Conservation (phyloP, 2,888 invertebrate species). For the Ceratothoa steindachneri region DNA sequence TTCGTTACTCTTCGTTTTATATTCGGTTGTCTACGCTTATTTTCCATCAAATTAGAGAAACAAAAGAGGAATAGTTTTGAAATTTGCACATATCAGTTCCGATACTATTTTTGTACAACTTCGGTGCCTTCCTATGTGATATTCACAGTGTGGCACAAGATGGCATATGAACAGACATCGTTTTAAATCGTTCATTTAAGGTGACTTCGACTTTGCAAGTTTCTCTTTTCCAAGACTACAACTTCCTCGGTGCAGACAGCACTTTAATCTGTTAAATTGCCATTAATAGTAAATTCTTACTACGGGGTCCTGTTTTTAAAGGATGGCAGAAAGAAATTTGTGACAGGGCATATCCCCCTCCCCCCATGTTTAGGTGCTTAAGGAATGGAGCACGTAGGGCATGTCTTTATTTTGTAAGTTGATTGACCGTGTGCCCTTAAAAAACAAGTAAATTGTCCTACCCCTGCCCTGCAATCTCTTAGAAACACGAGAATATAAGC, state of each 20-base stretch:
- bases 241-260: conserved; percentile 22
- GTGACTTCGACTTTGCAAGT: not conserved
- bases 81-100: conserved; percentile 47
- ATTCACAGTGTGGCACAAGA: conserved; percentile 47
- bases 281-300: not conserved
- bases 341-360: too few species aligned
- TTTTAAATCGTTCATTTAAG: not conserved
- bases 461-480: conserved; percentile 14
- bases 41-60: not conserved
- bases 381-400: not conserved
- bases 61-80: not conserved
- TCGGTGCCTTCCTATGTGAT: conserved; percentile 48
- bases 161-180: conserved; percentile 19
- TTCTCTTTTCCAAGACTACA: conserved; percentile 7
- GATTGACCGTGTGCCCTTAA: conserved; percentile 10
- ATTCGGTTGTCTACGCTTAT: too few species aligned
- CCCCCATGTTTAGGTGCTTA: not conserved
- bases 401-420: not conserved
- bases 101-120: conserved; percentile 48
- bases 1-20: too few species aligned
- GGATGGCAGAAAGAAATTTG: too few species aligned
- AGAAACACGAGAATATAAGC: conserved; percentile 46
- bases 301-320: not conserved
- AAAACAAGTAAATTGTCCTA: not conserved
- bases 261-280: not conserved